Conservation (phyloP, 2,113 vertebrate species). For the Microtus oregoni region DNA sequence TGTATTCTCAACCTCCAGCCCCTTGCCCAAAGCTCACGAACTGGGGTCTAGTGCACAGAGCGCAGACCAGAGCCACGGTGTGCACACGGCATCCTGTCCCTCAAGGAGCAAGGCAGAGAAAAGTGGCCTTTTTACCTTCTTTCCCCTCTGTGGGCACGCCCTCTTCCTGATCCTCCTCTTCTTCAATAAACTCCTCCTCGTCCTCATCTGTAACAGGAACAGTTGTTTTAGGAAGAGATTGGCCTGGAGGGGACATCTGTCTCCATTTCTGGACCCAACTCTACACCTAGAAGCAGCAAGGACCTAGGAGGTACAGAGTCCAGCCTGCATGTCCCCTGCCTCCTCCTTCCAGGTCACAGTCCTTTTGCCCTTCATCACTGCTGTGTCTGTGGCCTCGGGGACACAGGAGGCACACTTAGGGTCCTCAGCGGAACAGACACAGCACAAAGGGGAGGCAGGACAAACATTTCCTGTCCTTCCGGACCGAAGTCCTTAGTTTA, state of each 20-base stretch:
- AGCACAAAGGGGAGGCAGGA: neutral
- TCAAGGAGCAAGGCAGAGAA: too few species aligned
- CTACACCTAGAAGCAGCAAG: neutral
- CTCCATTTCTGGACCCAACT: neutral
- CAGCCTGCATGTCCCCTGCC: neutral
- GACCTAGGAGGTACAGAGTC: neutral
- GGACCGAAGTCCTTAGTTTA: neutral
- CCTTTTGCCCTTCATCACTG: neutral
- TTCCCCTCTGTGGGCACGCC: constrained; percentile 72
- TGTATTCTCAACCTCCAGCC: too few species aligned
- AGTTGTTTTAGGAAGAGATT: neutral
- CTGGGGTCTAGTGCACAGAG: too few species aligned
- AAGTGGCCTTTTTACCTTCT: constrained; percentile 77
- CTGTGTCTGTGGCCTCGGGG: neutral
- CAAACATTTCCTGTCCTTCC: neutral
- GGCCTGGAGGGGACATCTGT: neutral
- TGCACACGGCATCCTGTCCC: too few species aligned
- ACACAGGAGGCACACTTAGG: neutral
- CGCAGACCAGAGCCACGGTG: too few species aligned
- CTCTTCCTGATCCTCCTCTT: constrained; percentile 83
- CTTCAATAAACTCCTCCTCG: constrained; percentile 86
- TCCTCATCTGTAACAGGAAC: constrained; percentile 82
- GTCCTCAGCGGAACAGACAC: neutral
- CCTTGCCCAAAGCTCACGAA: too few species aligned
- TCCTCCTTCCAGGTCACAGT: neutral